A percentile compares a stretch with the other conserved stretches of the same genome.
Conservation (phyloP, 2,888 invertebrate genomes). For the Cotesia congregata region DNA sequence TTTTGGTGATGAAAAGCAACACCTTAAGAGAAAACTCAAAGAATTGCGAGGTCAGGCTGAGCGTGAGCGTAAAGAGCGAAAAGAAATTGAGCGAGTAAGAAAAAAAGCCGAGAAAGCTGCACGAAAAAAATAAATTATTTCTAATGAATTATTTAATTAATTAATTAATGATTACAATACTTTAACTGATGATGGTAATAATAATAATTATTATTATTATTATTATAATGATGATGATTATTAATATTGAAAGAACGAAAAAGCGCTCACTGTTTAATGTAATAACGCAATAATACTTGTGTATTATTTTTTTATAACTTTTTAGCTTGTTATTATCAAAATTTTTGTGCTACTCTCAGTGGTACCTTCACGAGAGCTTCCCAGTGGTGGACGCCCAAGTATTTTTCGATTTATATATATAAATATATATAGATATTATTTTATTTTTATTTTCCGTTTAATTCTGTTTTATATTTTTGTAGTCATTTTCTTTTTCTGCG, state of each 20-base stretch:
- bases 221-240: neutral
- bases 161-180: slow-evolving; percentile 6
- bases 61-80: slow-evolving; percentile 87
- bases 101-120: slow-evolving; percentile 89
- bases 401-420: neutral
- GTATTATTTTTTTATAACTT: slow-evolving; percentile 29
- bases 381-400: slow-evolving; percentile 19
- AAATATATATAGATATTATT: neutral
- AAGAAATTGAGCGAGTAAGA: slow-evolving; percentile 86
- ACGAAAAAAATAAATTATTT: slow-evolving; percentile 70
- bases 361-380: slow-evolving; percentile 47
- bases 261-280: slow-evolving; percentile 27
- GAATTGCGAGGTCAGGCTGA: slow-evolving; percentile 83
- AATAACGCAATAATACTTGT: slow-evolving; percentile 29
- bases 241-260: slow-evolving; percentile 15
- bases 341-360: slow-evolving; percentile 50
- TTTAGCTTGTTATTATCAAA: slow-evolving; percentile 32
- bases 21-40: slow-evolving; percentile 88
- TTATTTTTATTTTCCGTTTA: neutral
- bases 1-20: slow-evolving; percentile 83
- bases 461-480: slow-evolving; percentile 9
- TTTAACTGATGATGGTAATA: neutral
- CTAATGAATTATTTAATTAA: slow-evolving; percentile 21
- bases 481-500: slow-evolving; percentile 15
- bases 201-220: neutral